These are phyloP conservation scores for Dicycla oo DNA, from an alignment of 2,888 invertebrate species.

Conservation along the genomic window DNA sequence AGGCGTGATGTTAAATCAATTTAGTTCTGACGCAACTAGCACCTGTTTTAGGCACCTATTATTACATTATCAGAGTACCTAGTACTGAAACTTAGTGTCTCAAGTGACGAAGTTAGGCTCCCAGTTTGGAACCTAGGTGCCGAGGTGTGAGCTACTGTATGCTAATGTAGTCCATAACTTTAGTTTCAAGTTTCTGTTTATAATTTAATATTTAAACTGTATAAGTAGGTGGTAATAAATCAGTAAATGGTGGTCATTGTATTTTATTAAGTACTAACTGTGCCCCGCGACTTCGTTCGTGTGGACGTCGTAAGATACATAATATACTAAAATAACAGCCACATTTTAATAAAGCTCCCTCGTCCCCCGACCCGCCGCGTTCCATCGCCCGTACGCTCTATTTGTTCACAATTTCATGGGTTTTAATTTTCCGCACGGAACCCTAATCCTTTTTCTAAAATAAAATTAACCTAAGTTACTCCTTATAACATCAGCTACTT, in stretches of 20 bases:
- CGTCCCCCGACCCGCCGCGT: too few species aligned
- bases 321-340: too few species aligned
- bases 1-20: not conserved
- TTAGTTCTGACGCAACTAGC: not conserved
- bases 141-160: constrained; percentile 31
- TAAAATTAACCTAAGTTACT: too few species aligned
- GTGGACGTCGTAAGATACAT: too few species aligned
- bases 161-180: constrained; percentile 50
- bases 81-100: constrained; percentile 40
- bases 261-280: not conserved
- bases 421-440: too few species aligned
- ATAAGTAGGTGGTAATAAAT: constrained; percentile 7
- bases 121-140: constrained; percentile 34
- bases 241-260: not conserved
- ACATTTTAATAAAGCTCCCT: too few species aligned
- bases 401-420: too few species aligned
- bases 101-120: constrained; percentile 35
- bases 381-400: too few species aligned
- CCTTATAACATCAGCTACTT: too few species aligned
- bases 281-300: too few species aligned
- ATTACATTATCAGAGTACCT: constrained; percentile 18
- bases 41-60: constrained; percentile 11
- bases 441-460: too few species aligned
- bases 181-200: constrained; percentile 17
- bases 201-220: constrained; percentile 27